A percentile compares a stretch with the other conserved stretches of the same genome.
phyloP scores from a whole-genome alignment of 1,140 invertebrate species.

The Drosophila athabasca region DNA sequence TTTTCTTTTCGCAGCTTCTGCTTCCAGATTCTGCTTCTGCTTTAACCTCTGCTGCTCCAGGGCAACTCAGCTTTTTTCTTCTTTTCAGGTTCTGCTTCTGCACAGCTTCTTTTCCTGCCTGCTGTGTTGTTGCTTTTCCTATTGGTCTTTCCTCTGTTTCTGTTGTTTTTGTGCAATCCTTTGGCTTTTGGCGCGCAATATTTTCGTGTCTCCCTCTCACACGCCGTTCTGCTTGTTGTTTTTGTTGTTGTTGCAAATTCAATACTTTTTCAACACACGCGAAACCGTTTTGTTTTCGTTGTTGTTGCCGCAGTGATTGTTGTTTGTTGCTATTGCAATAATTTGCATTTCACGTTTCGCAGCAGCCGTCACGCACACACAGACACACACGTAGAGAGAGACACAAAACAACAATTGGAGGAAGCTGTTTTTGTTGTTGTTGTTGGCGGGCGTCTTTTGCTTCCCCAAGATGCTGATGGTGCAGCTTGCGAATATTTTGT shows the following conservation, averaged over 20 bases:
- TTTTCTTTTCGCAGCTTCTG: slow-evolving; percentile 30
- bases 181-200: slow-evolving; percentile 70
- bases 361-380: slow-evolving; percentile 39
- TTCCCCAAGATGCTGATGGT: slow-evolving; percentile 33
- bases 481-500: slow-evolving; percentile 7
- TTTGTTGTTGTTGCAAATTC: slow-evolving; percentile 35
- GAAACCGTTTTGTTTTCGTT: slow-evolving; percentile 56
- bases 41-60: too few relatives aligned
- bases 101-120: slow-evolving; percentile 16
- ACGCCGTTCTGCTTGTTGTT: slow-evolving; percentile 24
- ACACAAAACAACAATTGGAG: slow-evolving; percentile 46
- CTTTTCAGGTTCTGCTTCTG: slow-evolving; percentile 20
- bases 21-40: too few relatives aligned
- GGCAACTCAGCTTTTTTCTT: too few relatives aligned
- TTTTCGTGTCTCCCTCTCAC: slow-evolving; percentile 36
- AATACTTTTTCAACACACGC: slow-evolving; percentile 61
- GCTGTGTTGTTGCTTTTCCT: slow-evolving; percentile 11
- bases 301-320: slow-evolving; percentile 36
- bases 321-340: slow-evolving; percentile 38
- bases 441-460: slow-evolving; percentile 20
- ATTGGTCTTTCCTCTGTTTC: neutral
- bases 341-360: slow-evolving; percentile 76
- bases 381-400: slow-evolving; percentile 10
- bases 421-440: slow-evolving; percentile 25
- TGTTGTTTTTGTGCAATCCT: slow-evolving; percentile 57